Conservation (phyloP, 2,797 vertebrate genomes). For the Pseudochirops corinnae region DNA sequence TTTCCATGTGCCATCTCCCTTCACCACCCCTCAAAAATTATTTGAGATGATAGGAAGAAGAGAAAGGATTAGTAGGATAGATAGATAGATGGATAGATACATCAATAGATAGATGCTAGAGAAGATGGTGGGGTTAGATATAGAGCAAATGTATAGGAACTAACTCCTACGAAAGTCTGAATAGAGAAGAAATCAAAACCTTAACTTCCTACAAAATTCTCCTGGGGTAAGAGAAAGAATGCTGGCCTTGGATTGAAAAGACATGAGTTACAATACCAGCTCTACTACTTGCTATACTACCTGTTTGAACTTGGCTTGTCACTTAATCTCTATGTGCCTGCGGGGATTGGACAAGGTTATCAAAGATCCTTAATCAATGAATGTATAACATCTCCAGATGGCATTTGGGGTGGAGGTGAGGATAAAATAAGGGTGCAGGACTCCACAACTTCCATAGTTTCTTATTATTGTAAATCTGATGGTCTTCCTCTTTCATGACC, state of each 20-base stretch:
- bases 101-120: neutral
- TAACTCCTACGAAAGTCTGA: neutral
- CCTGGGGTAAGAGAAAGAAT: neutral
- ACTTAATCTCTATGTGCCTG: neutral
- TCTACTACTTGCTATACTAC: neutral
- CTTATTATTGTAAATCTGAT: neutral
- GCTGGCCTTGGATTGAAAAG: neutral
- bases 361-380: neutral
- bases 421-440: neutral
- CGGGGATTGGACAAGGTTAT: neutral
- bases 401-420: neutral
- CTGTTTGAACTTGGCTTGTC: neutral
- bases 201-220: neutral
- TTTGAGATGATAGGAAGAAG: neutral
- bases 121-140: neutral
- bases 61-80: neutral
- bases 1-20: neutral
- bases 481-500: neutral
- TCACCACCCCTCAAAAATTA: neutral
- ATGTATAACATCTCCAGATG: neutral
- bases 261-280: neutral
- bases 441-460: neutral
- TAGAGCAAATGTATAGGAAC: neutral
- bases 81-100: no score
- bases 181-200: neutral